A percentile compares a stretch with the other conserved stretches of the same genome.
Conservation (phyloP, 2,113 vertebrate genomes). For the Miniopterus natalensis region DNA sequence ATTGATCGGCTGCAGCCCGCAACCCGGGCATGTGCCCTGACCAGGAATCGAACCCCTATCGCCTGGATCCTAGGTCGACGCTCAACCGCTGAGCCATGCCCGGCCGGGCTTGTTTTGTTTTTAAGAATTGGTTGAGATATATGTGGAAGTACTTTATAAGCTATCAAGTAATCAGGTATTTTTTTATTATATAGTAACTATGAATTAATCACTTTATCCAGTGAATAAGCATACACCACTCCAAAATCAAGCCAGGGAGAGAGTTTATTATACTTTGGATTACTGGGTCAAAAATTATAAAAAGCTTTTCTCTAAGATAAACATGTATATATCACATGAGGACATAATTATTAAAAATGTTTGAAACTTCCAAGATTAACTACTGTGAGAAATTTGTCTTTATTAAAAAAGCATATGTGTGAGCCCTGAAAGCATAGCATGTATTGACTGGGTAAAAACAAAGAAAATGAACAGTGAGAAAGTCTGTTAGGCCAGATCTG, state of each 20-base stretch:
- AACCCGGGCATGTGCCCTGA: too few species aligned
- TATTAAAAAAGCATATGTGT: neutral
- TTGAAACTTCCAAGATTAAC: slow-evolving; percentile 59
- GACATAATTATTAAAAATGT: slow-evolving; percentile 59
- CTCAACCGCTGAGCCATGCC: too few species aligned
- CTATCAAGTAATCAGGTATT: neutral
- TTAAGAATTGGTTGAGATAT: slow-evolving; percentile 25
- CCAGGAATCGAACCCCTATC: too few species aligned
- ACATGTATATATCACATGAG: neutral
- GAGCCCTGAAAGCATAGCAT: neutral
- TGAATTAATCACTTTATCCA: slow-evolving; percentile 47
- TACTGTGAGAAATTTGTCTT: slow-evolving; percentile 53
- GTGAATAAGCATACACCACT: slow-evolving; percentile 17
- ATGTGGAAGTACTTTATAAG: slow-evolving; percentile 43
- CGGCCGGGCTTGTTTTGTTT: neutral
- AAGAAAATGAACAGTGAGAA: slow-evolving; percentile 86
- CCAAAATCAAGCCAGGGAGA: slow-evolving; percentile 6
- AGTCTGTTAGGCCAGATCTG: slow-evolving; percentile 81
- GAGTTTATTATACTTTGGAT: slow-evolving; percentile 47
- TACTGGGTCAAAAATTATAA: slow-evolving; percentile 37
- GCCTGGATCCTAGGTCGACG: too few species aligned
- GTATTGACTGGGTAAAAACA: slow-evolving; percentile 74
- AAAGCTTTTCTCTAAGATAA: slow-evolving; percentile 52
- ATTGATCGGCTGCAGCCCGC: too few species aligned
- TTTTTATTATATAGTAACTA: slow-evolving; percentile 13